Evolutionary conservation across 2,113 vertebrate genomes (phyloP).

Genomic region (Zapus hudsonius): DNA sequence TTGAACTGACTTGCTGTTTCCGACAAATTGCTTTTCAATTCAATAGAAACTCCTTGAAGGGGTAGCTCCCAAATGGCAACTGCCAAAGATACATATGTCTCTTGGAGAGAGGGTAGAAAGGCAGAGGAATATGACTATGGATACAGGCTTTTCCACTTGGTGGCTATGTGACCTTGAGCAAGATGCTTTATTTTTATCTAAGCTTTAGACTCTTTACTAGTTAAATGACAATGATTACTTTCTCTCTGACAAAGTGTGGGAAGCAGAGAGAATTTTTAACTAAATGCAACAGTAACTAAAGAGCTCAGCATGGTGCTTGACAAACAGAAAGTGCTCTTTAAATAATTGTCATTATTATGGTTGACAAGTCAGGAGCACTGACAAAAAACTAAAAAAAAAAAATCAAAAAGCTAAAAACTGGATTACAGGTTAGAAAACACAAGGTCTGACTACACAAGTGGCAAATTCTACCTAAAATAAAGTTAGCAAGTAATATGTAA

Average conservation of each 20-base stretch:
- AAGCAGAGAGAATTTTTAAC: neutral
- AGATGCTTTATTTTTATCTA: neutral
- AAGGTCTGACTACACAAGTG: neutral
- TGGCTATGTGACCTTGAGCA: slow-evolving; percentile 43
- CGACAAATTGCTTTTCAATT: slow-evolving; percentile 33
- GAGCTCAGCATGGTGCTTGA: neutral
- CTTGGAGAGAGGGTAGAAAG: neutral
- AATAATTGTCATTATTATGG: neutral
- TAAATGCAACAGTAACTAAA: neutral
- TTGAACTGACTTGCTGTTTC: neutral
- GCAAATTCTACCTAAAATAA: neutral
- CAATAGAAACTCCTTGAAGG: neutral
- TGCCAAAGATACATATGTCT: neutral
- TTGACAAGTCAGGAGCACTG: neutral
- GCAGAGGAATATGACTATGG: neutral
- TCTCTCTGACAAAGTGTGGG: neutral
- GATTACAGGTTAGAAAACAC: neutral
- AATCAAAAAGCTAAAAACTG: neutral
- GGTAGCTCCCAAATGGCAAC: neutral
- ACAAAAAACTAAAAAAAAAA: no score
- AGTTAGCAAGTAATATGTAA: neutral
- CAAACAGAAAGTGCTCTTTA: neutral
- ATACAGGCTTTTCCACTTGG: neutral
- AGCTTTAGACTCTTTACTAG: neutral
- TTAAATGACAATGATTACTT: neutral